Evolutionary conservation across 2,113 vertebrate genomes (phyloP).

Genomic region (Mus spicilegus): DNA sequence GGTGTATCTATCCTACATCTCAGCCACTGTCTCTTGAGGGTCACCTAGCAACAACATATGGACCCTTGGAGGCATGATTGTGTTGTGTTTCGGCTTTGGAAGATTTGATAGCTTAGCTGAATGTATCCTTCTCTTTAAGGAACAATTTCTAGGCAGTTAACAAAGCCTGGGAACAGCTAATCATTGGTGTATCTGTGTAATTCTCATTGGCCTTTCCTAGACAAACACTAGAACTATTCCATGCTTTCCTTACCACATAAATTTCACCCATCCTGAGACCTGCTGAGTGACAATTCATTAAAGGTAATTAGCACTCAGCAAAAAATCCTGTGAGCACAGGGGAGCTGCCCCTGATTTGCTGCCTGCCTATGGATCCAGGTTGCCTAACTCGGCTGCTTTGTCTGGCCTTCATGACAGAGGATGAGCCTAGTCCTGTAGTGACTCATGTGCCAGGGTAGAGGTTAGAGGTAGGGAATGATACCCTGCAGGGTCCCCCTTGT

Average conservation of each 20-base stretch:
- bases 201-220: not conserved
- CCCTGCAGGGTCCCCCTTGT: too few species aligned
- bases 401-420: too few species aligned
- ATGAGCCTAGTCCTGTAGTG: too few species aligned
- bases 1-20: not conserved
- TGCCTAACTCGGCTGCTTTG: too few species aligned
- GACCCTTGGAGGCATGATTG: not conserved
- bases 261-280: not conserved
- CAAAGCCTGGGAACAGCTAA: not conserved
- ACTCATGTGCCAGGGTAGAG: too few species aligned
- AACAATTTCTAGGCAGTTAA: not conserved
- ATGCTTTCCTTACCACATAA: not conserved
- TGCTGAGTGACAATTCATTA: not conserved
- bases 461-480: too few species aligned
- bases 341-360: too few species aligned
- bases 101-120: not conserved
- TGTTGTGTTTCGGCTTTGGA: too few species aligned
- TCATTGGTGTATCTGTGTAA: fast-evolving
- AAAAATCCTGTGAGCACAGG: not conserved
- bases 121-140: not conserved
- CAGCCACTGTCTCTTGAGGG: not conserved
- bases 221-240: not conserved
- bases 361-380: too few species aligned
- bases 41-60: not conserved
- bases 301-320: not conserved